A percentile compares a stretch with the other conserved stretches of the same genome.
These are phyloP conservation scores for Drosophila elegans DNA, from an alignment of 1,140 invertebrate genomes.

Conservation along the genomic window DNA sequence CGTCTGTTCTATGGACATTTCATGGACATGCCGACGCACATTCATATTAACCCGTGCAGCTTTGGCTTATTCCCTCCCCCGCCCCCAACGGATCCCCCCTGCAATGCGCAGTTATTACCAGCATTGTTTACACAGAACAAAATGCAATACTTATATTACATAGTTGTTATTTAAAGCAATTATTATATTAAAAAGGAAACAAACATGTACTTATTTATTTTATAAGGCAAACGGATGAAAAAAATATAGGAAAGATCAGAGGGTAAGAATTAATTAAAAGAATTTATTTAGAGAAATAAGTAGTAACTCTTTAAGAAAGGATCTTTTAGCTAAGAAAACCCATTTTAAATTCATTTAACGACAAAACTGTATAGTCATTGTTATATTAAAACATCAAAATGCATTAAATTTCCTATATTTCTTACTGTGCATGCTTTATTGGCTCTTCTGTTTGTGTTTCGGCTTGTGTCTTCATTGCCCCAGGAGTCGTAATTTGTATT, in stretches of 20 bases:
- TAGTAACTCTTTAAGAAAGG: too few relatives aligned
- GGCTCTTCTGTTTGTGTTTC: slow-evolving; percentile 41
- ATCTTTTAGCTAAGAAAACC: too few relatives aligned
- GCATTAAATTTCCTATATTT: background rate
- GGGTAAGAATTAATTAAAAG: background rate
- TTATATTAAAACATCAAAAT: too few relatives aligned
- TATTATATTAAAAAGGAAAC: too few relatives aligned
- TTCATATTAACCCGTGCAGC: slow-evolving; percentile 46
- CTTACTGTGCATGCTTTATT: slow-evolving; percentile 32
- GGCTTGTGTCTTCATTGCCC: slow-evolving; percentile 51
- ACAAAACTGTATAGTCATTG: too few relatives aligned
- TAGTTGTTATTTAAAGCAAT: too few relatives aligned
- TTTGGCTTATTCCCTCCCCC: slow-evolving; percentile 10
- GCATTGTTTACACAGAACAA: slow-evolving; percentile 32
- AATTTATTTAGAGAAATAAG: too few relatives aligned
- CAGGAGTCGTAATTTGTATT: slow-evolving; percentile 58
- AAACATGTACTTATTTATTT: too few relatives aligned
- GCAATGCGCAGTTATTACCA: slow-evolving; percentile 54
- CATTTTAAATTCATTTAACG: too few relatives aligned
- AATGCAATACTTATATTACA: too few relatives aligned
- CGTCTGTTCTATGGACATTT: slow-evolving; percentile 58
- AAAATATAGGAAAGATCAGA: background rate
- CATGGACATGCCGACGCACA: slow-evolving; percentile 54
- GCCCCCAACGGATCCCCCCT: slow-evolving; percentile 13
- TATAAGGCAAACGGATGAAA: too few relatives aligned